Conservation (phyloP, 2,113 vertebrate species). For the Hemiprocne comata region DNA sequence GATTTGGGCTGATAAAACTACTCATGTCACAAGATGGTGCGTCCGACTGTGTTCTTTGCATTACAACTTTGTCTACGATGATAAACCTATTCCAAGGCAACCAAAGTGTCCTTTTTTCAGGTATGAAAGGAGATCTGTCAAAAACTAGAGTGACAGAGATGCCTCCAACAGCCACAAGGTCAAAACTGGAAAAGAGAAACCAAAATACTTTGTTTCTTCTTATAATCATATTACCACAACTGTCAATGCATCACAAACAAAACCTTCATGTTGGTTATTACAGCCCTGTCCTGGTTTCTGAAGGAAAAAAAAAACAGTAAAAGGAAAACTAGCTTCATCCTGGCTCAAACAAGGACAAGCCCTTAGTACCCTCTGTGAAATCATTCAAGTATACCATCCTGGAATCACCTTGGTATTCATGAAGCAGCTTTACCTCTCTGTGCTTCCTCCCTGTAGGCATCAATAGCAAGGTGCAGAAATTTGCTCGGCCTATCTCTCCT, state of each 20-base stretch:
- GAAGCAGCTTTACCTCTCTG: not conserved
- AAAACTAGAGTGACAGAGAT: conserved; percentile 92
- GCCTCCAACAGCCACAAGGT: conserved; percentile 92
- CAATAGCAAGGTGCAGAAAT: not conserved
- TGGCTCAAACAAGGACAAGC: too few relatives aligned
- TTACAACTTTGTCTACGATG: conserved; percentile 91
- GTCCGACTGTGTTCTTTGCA: conserved; percentile 83
- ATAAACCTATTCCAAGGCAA: conserved; percentile 96
- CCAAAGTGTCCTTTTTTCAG: conserved; percentile 92
- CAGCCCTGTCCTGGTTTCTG: too few relatives aligned
- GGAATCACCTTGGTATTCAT: not conserved
- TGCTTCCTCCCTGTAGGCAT: not conserved
- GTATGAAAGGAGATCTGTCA: conserved; percentile 93
- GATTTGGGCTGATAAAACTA: conserved; percentile 89
- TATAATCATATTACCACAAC: not conserved
- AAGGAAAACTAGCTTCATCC: too few relatives aligned
- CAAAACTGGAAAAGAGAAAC: conserved; percentile 85
- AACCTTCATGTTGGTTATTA: not conserved
- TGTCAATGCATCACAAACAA: not conserved
- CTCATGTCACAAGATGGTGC: conserved; percentile 86
- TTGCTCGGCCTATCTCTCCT: not conserved
- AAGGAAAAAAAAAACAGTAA: too few relatives aligned
- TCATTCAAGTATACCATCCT: not conserved
- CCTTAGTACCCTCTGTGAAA: not conserved
- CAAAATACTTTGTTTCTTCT: not conserved